These are phyloP conservation scores for Medauroidea extradentata DNA, from an alignment of 1,140 invertebrate species.

Conservation along the genomic window DNA sequence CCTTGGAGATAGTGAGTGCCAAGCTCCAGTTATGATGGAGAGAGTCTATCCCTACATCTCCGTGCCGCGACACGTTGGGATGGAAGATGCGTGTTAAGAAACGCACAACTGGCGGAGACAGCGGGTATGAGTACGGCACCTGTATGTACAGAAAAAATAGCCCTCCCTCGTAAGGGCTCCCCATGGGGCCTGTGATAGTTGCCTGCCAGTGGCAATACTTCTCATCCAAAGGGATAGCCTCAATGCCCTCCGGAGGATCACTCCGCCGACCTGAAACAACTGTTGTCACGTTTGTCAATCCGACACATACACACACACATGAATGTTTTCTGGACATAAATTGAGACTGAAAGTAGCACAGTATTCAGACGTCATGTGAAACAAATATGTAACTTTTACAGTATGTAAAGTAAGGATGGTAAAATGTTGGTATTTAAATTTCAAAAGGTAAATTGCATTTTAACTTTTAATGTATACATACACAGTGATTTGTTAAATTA, in stretches of 20 bases:
- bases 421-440: too few species aligned
- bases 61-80: slow-evolving; percentile 91
- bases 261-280: slow-evolving; percentile 54
- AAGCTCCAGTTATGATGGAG: slow-evolving; percentile 95
- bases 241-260: slow-evolving; percentile 87
- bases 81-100: slow-evolving; percentile 91
- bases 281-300: neutral
- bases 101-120: slow-evolving; percentile 83
- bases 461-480: too few species aligned
- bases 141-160: slow-evolving; percentile 91
- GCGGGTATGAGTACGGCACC: slow-evolving; percentile 70
- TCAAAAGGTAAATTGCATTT: too few species aligned
- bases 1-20: slow-evolving; percentile 86
- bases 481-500: too few species aligned
- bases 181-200: slow-evolving; percentile 79
- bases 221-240: slow-evolving; percentile 78
- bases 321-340: too few species aligned
- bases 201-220: slow-evolving; percentile 88
- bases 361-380: too few species aligned
- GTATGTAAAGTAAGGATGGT: too few species aligned
- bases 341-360: too few species aligned
- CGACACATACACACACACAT: neutral
- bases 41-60: slow-evolving; percentile 93
- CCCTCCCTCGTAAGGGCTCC: slow-evolving; percentile 91
- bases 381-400: too few species aligned